phyloP scores from a whole-genome alignment of 2,113 vertebrate species.

The Craseonycteris thonglongyai region DNA sequence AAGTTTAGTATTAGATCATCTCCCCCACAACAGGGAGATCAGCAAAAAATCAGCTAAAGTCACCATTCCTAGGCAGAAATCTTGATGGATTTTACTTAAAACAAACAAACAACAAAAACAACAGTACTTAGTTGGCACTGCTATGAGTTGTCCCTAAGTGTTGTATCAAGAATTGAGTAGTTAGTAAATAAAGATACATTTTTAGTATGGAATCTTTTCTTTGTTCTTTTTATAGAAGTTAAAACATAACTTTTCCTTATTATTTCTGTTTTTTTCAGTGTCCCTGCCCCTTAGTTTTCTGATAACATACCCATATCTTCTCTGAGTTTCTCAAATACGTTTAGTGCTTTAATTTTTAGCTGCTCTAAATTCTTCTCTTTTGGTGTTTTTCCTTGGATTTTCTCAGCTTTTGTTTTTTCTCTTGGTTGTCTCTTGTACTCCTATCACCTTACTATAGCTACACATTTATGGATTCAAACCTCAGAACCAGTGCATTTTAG shows the following conservation, averaged over 20 bases:
- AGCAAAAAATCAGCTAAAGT: neutral
- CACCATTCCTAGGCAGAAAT: neutral
- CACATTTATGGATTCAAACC: neutral
- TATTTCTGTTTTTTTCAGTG: neutral
- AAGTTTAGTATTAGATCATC: neutral
- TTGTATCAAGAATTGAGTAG: neutral
- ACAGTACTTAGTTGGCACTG: neutral
- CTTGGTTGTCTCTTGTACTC: accelerated
- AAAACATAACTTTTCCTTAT: neutral
- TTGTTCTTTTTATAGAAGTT: neutral
- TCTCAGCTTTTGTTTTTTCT: neutral
- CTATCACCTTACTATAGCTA: neutral
- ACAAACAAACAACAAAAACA: neutral
- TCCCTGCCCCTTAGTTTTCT: neutral
- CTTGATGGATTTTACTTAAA: neutral
- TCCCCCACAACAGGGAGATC: neutral
- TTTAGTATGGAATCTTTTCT: neutral
- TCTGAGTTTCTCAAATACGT: neutral
- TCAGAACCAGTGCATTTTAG: neutral
- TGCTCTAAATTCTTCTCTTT: neutral
- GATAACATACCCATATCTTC: neutral
- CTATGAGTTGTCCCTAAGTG: neutral
- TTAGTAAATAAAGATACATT: neutral
- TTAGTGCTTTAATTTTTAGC: neutral
- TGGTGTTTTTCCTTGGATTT: neutral